Evolutionary conservation across 1,140 invertebrate species (phyloP), one percentile per base, ranked within the genome.

Genomic region (Hetaerina americana): DNA sequence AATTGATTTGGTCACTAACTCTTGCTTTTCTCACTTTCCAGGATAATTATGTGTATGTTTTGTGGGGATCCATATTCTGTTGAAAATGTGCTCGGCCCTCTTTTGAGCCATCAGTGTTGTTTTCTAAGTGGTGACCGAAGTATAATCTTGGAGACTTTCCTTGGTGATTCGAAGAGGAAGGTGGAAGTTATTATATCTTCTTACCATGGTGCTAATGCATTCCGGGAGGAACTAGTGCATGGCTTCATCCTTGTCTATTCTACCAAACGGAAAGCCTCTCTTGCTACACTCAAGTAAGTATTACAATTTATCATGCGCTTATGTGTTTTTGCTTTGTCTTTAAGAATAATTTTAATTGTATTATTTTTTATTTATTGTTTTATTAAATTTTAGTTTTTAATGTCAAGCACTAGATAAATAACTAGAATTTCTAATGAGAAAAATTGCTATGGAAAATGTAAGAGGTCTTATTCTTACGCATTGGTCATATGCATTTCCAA

Each of bases 231-330:
- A 79, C 82, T 96, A 28, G 93, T 96, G 72, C 96, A 99, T 82
- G 96, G 96, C 27, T 96, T 97, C 79, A 95, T 99, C 78, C 85
- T 97, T 70, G 93, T 97, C 69, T 99, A 97, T 81, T 97, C 95
- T 0, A 92, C 94, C 5, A 95, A 97, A 81, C 86, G 96, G 78
- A 95, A 94, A 87, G 95, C 96, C 8, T 98, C 95, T 24, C 85
- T 97, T 72, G 90, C 93, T 8, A 96, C 94, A 57, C 84, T 98
- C 26, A 96, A 93, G 93, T 95, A 83, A 84, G 86, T 85, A 71
- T 71, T 75, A 72, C 69, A 26, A 31, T 70, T n/a, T n/a, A n/a
- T n/a, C n/a, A n/a, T n/a, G n/a, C n/a, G n/a, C n/a, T n/a, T 26
- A 12, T 68, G 26, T 40, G 24, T n/a, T n/a, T 66, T 5, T 24